Conservation (phyloP, 1,140 invertebrate species). For the Luehdorfia chinensis region DNA sequence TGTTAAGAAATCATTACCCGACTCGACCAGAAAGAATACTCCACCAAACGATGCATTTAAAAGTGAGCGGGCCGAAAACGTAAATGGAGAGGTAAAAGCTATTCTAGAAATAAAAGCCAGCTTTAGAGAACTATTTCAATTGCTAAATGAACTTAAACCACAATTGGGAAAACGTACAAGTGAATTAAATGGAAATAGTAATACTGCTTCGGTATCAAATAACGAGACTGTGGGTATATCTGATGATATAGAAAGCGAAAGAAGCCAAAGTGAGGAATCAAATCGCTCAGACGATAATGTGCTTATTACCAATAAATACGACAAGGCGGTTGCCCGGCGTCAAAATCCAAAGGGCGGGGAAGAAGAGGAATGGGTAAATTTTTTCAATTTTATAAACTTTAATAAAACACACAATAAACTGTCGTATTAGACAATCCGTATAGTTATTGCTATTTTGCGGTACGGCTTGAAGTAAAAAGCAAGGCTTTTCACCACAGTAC, state of each 20-base stretch:
- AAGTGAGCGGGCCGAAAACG: not conserved
- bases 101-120: conserved; percentile 36
- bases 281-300: conserved; percentile 52
- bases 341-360: conserved; percentile 1
- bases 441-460: too few relatives aligned
- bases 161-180: conserved; percentile 7
- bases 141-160: conserved; percentile 32
- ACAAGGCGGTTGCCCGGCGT: conserved; percentile 11
- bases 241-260: conserved; percentile 23
- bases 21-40: conserved; percentile 37
- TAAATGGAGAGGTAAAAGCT: conserved; percentile 23
- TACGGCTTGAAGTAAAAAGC: too few relatives aligned
- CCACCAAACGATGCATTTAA: conserved; percentile 21
- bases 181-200: conserved; percentile 13
- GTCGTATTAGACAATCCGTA: too few relatives aligned
- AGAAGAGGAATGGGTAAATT: conserved; percentile 44
- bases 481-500: too few relatives aligned
- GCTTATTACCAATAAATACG: conserved; percentile 52
- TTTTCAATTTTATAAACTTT: not conserved
- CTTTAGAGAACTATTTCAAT: conserved; percentile 37
- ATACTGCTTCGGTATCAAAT: not conserved
- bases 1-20: conserved; percentile 30
- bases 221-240: conserved; percentile 6
- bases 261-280: conserved; percentile 37
- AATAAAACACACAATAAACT: too few relatives aligned